Evolutionary conservation across 1,140 invertebrate species (phyloP), one percentile per base, ranked within the genome.

Genomic region (Drosophila aff.): DNA sequence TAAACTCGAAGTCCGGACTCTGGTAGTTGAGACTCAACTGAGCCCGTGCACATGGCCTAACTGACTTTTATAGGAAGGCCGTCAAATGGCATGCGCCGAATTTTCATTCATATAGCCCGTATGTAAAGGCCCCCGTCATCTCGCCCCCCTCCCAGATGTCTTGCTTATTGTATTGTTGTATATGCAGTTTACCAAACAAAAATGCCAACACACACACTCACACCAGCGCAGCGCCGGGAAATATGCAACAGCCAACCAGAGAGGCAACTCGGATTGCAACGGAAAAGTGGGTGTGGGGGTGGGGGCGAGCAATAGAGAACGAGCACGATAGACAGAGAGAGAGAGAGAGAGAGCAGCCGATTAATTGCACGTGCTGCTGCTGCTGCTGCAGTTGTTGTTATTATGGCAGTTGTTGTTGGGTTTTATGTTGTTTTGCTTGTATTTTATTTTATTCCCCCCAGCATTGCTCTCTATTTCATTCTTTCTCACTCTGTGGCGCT

Each of bases 101-200:
- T 63, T 81, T 76, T 82, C 86, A 80, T 79, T 79, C 77, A 80
- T 69, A 62, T 28, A 50, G 64, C 65, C 77, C 67, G 79, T 83
- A 81, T 87, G 81, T 89, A 81, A 64, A 63, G 73, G 59, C 23
- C 55, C 71, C 61, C 65, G 11, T 38, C 47, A 21, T 13, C 44
- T 40, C 31, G 57, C 21, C 63, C 53, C 58, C 63, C 63, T 61
- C 33, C 11, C 36, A 49, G 59, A 58, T 90, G 81, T 90, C 79
- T 82, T 91, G 86, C 84, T 89, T 89, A 89, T 89, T 89, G 85
- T 89, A 89, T 89, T 90, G 85, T 90, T 90, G 82, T 91, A 90
- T 80, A 80, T 90, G 82, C 87, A 90, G 86, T 90, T 90, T 90
- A 90, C 85, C 85, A 90, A 90, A 90, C 85, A 90, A 90, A 85